phyloP scores from a whole-genome alignment of 35 echinoderm and acorn worm genomes.

The Heliocidaris erythrogramma region DNA sequence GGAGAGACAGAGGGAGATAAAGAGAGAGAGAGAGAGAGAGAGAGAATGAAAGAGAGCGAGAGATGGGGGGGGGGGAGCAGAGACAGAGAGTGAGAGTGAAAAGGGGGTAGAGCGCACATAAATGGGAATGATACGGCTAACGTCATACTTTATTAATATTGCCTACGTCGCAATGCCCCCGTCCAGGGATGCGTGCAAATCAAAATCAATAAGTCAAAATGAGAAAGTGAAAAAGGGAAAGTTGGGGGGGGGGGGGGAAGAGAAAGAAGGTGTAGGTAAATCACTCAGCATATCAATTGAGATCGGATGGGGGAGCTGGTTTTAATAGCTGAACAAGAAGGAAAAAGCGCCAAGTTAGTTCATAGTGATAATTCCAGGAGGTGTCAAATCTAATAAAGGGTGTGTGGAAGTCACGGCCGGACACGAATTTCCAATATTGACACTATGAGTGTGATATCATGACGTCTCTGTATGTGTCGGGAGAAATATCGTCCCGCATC shows the following conservation, averaged over 20 bases:
- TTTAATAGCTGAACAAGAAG: slow-evolving; percentile 13
- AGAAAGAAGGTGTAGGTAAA: not conserved
- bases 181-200: not conserved
- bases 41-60: not conserved
- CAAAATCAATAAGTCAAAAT: slow-evolving; percentile 13
- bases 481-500: not conserved
- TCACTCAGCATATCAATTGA: slow-evolving; percentile 1
- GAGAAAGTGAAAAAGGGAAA: not conserved
- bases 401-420: not conserved
- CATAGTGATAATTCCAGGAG: not conserved
- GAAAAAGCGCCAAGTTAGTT: not conserved
- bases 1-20: no score
- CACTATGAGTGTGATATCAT: not conserved
- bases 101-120: not conserved
- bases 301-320: slow-evolving; percentile 12
- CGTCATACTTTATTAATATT: slow-evolving; percentile 13
- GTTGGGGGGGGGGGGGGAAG: not conserved
- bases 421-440: slow-evolving; percentile 12
- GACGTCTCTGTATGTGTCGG: not conserved
- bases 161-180: not conserved
- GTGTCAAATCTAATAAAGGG: slow-evolving; percentile 40
- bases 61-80: not conserved
- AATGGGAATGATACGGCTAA: not conserved
- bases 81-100: not conserved
- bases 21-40: not conserved